Conservation (phyloP, 92 coral and sea anemone genomes). For the Parazoanthus swiftii region DNA sequence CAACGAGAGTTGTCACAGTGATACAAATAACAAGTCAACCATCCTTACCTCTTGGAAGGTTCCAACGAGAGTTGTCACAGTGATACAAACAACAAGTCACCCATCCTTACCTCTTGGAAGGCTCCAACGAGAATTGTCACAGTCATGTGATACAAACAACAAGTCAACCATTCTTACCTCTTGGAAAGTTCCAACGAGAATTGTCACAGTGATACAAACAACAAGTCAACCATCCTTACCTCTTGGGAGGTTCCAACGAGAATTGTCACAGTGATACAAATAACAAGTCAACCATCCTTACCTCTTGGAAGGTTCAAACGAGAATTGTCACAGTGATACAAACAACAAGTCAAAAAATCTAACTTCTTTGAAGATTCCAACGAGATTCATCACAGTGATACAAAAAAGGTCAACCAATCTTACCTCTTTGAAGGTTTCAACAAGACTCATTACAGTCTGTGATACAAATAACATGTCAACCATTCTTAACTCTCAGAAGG, state of each 20-base stretch:
- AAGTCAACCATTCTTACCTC: background rate
- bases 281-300: too few relatives aligned
- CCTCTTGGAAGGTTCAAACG: slow-evolving; percentile 26
- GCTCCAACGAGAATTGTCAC: slow-evolving; percentile 23
- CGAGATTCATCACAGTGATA: slow-evolving; percentile 61
- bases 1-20: background rate
- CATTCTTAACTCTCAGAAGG: background rate
- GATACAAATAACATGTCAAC: too few relatives aligned
- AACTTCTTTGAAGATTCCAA: slow-evolving; percentile 1
- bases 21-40: background rate
- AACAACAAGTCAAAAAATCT: background rate
- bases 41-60: too few relatives aligned
- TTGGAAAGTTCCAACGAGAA: slow-evolving; percentile 53
- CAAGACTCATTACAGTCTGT: slow-evolving; percentile 47
- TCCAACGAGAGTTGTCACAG: too few relatives aligned
- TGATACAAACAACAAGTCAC: too few relatives aligned
- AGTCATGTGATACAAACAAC: too few relatives aligned
- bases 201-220: slow-evolving; percentile 33
- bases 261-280: background rate
- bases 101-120: background rate
- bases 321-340: slow-evolving; percentile 51
- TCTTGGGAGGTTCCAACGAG: too few relatives aligned
- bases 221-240: slow-evolving; percentile 40
- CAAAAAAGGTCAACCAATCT: background rate
- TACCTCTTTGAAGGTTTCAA: slow-evolving; percentile 93